Evolutionary conservation across 2,113 vertebrate species (phyloP).

Genomic region (Clarias batrachus): DNA sequence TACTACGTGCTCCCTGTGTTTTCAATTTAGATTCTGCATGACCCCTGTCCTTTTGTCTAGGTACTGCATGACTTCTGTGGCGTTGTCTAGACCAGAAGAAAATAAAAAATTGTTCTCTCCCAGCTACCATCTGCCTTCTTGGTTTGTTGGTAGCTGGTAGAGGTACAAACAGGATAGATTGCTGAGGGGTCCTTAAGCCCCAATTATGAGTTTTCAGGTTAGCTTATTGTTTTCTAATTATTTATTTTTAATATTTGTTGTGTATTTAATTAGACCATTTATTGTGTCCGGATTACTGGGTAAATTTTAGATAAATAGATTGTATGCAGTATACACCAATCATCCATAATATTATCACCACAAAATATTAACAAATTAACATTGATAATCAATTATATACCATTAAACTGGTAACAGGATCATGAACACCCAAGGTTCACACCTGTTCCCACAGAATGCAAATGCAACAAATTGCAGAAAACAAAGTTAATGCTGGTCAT

Average conservation of each 20-base stretch:
- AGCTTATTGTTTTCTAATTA: neutral
- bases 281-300: neutral
- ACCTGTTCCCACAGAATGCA: no score
- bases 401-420: no score
- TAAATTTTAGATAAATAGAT: neutral
- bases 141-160: neutral
- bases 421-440: no score
- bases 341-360: no score
- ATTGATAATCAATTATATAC: no score
- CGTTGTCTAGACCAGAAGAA: neutral
- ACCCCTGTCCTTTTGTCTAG: neutral
- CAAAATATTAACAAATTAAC: no score
- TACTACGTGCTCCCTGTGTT: conserved; percentile 77
- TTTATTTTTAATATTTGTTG: neutral
- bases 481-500: no score
- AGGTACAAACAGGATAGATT: neutral
- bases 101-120: neutral
- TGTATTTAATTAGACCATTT: neutral
- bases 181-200: neutral
- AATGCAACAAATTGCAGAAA: no score
- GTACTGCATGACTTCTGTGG: neutral
- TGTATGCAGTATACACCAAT: neutral
- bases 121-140: neutral
- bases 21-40: conserved; percentile 63
- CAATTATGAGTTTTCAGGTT: neutral